Evolutionary conservation across 2,113 vertebrate species (phyloP).

Genomic region (Calidris pygmaea): DNA sequence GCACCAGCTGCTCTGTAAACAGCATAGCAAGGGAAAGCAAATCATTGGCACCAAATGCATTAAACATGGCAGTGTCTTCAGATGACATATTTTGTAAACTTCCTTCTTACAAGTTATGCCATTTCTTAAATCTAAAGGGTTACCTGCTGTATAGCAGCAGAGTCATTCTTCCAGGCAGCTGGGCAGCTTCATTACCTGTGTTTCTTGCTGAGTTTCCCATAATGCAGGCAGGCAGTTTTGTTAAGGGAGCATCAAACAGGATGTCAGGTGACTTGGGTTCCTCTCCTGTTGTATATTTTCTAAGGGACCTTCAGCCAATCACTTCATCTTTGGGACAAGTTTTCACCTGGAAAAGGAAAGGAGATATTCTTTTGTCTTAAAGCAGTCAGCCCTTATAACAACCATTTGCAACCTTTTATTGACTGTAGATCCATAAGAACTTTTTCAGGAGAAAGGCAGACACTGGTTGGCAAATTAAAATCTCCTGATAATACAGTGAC

Average conservation of each 20-base stretch:
- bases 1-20: constrained; percentile 56
- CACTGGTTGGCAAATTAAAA: neutral
- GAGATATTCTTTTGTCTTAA: neutral
- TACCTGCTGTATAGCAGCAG: neutral
- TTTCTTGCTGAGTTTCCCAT: neutral
- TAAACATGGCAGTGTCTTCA: constrained; percentile 58
- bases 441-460: neutral
- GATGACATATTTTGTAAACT: constrained; percentile 27
- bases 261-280: neutral
- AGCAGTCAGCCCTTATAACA: neutral
- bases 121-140: constrained; percentile 40
- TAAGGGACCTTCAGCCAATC: neutral
- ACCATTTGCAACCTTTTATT: neutral
- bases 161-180: neutral
- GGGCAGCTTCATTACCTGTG: neutral
- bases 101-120: constrained; percentile 23
- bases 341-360: neutral
- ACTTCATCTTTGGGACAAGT: neutral
- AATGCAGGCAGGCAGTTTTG: neutral
- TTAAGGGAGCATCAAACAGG: neutral
- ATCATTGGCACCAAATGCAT: constrained; percentile 50
- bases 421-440: neutral
- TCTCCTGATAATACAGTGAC: neutral
- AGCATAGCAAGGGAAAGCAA: constrained; percentile 45
- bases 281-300: neutral